Conservation (phyloP, 1,140 invertebrate species). For the Drosophila leontia region DNA sequence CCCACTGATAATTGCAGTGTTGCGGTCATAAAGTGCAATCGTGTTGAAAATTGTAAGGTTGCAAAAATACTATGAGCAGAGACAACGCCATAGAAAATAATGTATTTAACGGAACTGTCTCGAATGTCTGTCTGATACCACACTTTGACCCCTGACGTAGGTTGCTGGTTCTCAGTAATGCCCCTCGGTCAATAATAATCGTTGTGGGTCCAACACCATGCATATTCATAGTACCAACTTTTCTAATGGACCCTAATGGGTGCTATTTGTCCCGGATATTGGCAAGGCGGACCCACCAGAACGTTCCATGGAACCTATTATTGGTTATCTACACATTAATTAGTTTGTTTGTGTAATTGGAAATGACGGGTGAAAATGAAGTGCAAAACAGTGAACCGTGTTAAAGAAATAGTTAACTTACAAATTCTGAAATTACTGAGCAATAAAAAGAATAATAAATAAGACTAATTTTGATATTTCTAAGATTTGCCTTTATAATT, state of each 20-base stretch:
- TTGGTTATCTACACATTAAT: constrained; percentile 12
- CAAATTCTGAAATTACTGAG: neutral
- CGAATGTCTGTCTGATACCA: neutral
- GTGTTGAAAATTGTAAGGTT: constrained; percentile 77
- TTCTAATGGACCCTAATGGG: constrained; percentile 40
- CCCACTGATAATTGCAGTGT: constrained; percentile 55
- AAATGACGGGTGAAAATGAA: constrained; percentile 23
- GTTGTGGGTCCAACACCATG: constrained; percentile 6
- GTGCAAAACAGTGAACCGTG: constrained; percentile 11
- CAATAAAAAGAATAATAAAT: neutral
- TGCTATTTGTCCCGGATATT: constrained; percentile 42
- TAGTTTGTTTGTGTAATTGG: constrained; percentile 11
- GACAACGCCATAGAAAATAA: constrained; percentile 19
- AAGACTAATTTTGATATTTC: neutral
- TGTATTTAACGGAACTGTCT: constrained; percentile 17
- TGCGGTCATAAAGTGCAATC: constrained; percentile 74
- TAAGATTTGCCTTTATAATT: neutral
- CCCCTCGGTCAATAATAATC: constrained; percentile 20
- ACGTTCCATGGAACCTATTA: constrained; percentile 22
- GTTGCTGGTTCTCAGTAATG: constrained; percentile 11
- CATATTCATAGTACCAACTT: constrained; percentile 30
- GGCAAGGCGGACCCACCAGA: constrained; percentile 9
- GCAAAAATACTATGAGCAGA: constrained; percentile 41
- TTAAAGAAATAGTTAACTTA: constrained; percentile 1
- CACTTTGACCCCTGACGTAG: constrained; percentile 49